Conservation (phyloP, 2,113 vertebrate genomes). For the Helogale parvula region DNA sequence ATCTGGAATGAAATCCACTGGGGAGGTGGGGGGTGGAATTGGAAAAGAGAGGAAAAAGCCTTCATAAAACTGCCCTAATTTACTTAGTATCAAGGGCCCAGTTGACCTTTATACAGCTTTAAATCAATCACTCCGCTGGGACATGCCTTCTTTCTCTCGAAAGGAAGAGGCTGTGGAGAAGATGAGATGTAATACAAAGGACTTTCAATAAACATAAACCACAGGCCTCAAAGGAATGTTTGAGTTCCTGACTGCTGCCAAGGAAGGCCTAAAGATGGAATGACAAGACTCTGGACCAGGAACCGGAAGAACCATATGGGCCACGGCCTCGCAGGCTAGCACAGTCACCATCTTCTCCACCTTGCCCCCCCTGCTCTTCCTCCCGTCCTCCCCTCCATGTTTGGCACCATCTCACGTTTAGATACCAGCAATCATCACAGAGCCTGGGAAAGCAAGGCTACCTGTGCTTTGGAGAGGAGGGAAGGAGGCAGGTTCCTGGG, state of each 20-base stretch:
- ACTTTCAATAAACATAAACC: conserved; percentile 46
- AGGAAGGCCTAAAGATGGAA: not conserved
- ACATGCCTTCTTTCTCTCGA: conserved; percentile 46
- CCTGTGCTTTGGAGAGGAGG: not conserved
- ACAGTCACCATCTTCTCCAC: not conserved
- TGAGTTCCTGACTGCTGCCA: not conserved
- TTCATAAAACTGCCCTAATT: conserved; percentile 64
- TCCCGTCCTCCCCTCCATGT: not conserved
- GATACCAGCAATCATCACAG: not conserved
- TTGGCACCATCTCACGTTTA: not conserved
- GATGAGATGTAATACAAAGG: conserved; percentile 31
- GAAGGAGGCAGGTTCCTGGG: not conserved
- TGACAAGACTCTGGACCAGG: not conserved
- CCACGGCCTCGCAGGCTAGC: not conserved
- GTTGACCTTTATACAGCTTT: conserved; percentile 44
- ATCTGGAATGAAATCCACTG: conserved; percentile 66
- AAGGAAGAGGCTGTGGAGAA: conserved; percentile 1
- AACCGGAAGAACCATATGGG: not conserved
- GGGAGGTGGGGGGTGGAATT: not conserved
- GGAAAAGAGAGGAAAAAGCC: conserved; percentile 5
- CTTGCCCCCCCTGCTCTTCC: not conserved
- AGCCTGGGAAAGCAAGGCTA: not conserved
- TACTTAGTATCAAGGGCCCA: conserved; percentile 52
- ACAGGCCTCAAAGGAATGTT: conserved; percentile 8
- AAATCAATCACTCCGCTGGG: conserved; percentile 41